phyloP scores from a whole-genome alignment of 2,113 vertebrate species.

The Lethenteron reissneri region DNA sequence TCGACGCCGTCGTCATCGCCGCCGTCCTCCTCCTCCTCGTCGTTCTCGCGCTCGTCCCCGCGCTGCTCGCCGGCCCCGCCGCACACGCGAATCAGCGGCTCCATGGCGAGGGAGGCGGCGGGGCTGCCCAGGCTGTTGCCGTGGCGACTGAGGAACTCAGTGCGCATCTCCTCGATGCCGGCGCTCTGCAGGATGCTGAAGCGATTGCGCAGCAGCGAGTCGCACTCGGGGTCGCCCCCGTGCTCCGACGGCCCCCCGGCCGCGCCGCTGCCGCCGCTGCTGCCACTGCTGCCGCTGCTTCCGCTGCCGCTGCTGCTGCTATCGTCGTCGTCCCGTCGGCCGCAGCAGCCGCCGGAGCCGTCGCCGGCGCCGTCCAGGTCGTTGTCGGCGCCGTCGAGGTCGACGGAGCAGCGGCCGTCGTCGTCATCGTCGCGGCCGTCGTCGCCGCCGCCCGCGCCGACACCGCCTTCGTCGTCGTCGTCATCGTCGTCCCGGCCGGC shows the following conservation, averaged over 20 bases:
- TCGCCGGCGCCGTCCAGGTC: neutral
- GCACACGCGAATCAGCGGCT: constrained; percentile 29
- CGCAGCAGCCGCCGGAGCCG: neutral
- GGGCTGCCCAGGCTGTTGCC: constrained; percentile 19
- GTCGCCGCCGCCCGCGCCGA: neutral
- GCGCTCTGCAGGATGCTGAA: constrained; percentile 4
- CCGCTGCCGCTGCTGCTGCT: neutral
- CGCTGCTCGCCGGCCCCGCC: no score
- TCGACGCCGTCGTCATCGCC: no score
- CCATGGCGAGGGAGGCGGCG: constrained; percentile 42
- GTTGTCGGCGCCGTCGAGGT: neutral
- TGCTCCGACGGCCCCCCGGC: neutral
- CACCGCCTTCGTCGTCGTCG: neutral
- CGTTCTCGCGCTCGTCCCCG: no score
- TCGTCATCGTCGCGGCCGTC: neutral
- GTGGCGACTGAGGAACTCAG: constrained; percentile 1
- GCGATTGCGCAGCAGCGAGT: neutral
- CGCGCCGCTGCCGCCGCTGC: neutral
- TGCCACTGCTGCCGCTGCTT: neutral
- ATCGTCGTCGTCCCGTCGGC: neutral
- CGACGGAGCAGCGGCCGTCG: neutral
- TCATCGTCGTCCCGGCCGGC: neutral
- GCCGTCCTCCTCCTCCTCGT: no score
- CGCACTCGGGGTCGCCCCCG: neutral
- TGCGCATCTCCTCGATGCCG: constrained; percentile 5